phyloP scores from a whole-genome alignment of 2,113 vertebrate species.

The Onychostruthus taczanowskii region DNA sequence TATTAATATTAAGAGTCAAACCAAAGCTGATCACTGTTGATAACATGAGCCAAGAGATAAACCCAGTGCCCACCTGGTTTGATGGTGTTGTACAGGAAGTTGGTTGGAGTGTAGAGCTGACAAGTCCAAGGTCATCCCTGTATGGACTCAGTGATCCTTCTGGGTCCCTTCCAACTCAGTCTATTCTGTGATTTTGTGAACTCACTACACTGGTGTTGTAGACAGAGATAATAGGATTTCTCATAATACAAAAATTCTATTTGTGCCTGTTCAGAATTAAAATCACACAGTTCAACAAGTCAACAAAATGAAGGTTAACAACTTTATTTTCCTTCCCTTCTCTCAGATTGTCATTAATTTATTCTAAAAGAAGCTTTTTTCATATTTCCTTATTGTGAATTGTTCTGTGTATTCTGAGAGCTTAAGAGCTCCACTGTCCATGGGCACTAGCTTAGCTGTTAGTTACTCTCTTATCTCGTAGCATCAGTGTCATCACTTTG shows the following conservation, averaged over 20 bases:
- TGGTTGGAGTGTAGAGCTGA: not conserved
- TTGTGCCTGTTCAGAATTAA: not conserved
- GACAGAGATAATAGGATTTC: not conserved
- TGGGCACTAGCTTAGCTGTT: not conserved
- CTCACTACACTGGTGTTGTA: not conserved
- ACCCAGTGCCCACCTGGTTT: not conserved
- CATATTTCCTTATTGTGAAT: not conserved
- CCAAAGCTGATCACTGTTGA: accelerated
- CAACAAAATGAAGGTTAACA: not conserved
- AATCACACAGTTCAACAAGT: not conserved
- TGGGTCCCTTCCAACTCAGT: not conserved
- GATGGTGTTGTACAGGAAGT: not conserved
- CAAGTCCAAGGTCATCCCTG: not conserved
- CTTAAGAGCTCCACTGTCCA: not conserved
- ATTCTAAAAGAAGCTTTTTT: not conserved
- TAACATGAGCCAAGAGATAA: not conserved
- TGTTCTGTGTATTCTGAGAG: not conserved
- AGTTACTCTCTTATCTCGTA: not conserved
- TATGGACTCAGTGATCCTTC: not conserved
- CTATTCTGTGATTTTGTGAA: not conserved
- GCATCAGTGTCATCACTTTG: not conserved
- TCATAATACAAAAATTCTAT: not conserved
- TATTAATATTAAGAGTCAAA: not conserved
- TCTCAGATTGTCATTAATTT: not conserved
- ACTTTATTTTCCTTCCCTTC: not conserved